These are phyloP conservation scores for Cistogaster globosa DNA, from an alignment of 2,888 invertebrate genomes.

Conservation along the genomic window DNA sequence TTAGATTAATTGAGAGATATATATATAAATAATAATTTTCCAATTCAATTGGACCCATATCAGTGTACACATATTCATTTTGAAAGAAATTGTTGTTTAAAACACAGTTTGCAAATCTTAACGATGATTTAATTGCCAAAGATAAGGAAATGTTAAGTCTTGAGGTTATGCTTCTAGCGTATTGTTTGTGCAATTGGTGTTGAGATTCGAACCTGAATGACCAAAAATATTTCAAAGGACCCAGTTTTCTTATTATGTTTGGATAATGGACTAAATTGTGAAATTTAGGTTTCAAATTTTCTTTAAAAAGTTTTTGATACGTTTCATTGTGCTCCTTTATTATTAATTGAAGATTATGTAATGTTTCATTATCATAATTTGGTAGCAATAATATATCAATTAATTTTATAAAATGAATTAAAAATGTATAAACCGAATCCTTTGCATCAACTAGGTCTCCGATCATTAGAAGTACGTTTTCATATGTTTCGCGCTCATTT, in stretches of 20 bases:
- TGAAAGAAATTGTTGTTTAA: constrained; percentile 53
- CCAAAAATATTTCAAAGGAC: constrained; percentile 60
- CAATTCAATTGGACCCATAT: constrained; percentile 37
- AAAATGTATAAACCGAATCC: constrained; percentile 41
- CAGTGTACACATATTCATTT: constrained; percentile 33
- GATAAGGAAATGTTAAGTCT: too few relatives aligned
- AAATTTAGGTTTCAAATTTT: too few relatives aligned
- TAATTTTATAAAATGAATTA: constrained; percentile 50
- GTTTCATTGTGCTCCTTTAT: too few relatives aligned
- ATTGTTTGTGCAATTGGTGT: constrained; percentile 61
- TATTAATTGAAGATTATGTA: too few relatives aligned
- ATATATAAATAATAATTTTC: constrained; percentile 38
- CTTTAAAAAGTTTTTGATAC: too few relatives aligned
- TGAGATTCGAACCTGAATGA: constrained; percentile 62
- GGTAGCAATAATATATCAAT: constrained; percentile 54
- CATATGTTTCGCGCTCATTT: constrained; percentile 62
- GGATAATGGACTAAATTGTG: too few relatives aligned
- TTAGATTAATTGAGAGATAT: constrained; percentile 34
- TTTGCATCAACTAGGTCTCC: constrained; percentile 57
- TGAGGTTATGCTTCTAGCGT: too few relatives aligned
- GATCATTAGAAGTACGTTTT: constrained; percentile 56
- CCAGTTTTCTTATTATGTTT: constrained; percentile 49
- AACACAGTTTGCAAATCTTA: constrained; percentile 58
- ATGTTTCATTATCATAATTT: constrained; percentile 47
- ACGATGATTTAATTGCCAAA: too few relatives aligned